Percentiles rank a stretch among this genome's conserved stretches.
Evolutionary conservation across 2,797 vertebrate genomes (phyloP).

Genomic region (Babyrousa celebensis): DNA sequence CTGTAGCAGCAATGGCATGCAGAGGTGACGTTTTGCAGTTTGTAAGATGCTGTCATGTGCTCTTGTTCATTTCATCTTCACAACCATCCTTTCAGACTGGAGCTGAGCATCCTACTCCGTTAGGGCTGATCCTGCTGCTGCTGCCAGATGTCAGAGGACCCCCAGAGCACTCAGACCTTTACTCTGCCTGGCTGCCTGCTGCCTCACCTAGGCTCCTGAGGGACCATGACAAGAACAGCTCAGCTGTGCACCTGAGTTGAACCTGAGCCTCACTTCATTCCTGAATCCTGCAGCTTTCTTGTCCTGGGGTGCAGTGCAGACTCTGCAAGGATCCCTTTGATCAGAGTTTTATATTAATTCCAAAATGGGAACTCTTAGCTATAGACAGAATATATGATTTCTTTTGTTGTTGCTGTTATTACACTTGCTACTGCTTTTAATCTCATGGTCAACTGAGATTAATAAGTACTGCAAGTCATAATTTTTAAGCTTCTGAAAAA

Average conservation of each 20-base stretch:
- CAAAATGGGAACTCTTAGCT: neutral
- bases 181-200: neutral
- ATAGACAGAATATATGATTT: neutral
- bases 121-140: neutral
- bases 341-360: neutral
- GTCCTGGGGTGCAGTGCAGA: rapidly evolving
- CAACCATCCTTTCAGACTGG: neutral
- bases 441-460: neutral
- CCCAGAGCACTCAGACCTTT: neutral
- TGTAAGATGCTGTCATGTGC: neutral
- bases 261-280: rapidly evolving
- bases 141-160: neutral
- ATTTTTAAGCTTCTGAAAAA: neutral
- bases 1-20: rapidly evolving
- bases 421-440: neutral
- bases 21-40: neutral
- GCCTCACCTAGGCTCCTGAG: neutral
- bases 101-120: neutral
- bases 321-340: no score
- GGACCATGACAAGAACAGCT: neutral
- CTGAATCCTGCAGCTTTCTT: neutral
- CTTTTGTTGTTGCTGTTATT: neutral
- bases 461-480: neutral
- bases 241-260: neutral
- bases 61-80: neutral